Evolutionary conservation across 1,140 invertebrate species (phyloP), one percentile per base, ranked within the genome.

Genomic region (Melitaea cinxia): DNA sequence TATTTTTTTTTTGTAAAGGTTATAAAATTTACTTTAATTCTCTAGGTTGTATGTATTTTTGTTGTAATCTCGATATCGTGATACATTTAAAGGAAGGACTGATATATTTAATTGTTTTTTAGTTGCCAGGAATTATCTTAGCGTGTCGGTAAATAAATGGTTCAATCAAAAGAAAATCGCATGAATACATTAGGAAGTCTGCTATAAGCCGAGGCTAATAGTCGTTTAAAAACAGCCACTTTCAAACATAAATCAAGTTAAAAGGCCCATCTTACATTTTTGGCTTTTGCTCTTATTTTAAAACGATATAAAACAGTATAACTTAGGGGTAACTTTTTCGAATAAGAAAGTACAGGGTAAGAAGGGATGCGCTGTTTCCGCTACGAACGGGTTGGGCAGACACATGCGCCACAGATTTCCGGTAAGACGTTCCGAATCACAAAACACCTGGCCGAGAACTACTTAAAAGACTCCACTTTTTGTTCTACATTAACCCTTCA

Each of bases 381-480:
- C 75, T 70, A 62, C 47, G 73, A 78, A 83, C 82, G 78, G 78
- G 80, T 84, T 80, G 73, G 26, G 67, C 68, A 80, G 82, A 83
- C 85, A 86, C 79, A 86, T 86, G 83, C 77, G 81, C 76, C 80
- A 79, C 85, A 86, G 87, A 89, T 87, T 88, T 86, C 85, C 85
- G 85, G 83, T 80, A 86, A 86, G 79, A 80, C 78, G 77, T 70
- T 81, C 77, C 78, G 60, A 83, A 77, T 80, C 70, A 66, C 60
- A 73, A 75, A 80, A 83, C 87, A 89, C 87, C 87, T 89, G 87
- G 87, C 68, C 73, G 74, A 73, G 69, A 81, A 77, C 74, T 77
- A 80, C 75, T 82, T 75, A 70, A 77, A 83, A 77, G 76, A 80
- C 71, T 85, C 75, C 75, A 80, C 72, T 85, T 83, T 85, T 88